phyloP scores from a whole-genome alignment of 2,888 invertebrate genomes.

The Caradrina kadenii region DNA sequence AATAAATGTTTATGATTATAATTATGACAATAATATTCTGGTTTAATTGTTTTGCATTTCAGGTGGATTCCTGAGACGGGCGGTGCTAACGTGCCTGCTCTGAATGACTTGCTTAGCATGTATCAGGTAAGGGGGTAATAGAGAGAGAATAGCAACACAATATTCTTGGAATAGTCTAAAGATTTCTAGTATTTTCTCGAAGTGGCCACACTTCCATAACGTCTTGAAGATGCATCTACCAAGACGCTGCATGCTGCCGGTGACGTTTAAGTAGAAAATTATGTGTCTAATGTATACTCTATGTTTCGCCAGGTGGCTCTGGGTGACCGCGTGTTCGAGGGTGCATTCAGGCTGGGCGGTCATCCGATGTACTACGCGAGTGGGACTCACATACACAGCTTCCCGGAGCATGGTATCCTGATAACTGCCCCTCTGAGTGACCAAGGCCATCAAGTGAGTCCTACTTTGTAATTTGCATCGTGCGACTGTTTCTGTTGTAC shows the following conservation, averaged over 20 bases:
- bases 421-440: conserved; percentile 94
- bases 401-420: conserved; percentile 94
- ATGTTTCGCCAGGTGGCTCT: conserved; percentile 92
- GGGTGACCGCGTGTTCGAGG: conserved; percentile 96
- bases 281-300: not conserved
- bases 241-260: too few species aligned
- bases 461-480: not conserved
- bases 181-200: too few species aligned
- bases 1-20: too few species aligned
- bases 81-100: conserved; percentile 97
- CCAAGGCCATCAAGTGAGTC: conserved; percentile 93
- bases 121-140: conserved; percentile 91
- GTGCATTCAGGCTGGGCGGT: conserved; percentile 96
- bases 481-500: too few species aligned
- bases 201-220: too few species aligned
- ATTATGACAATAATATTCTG: too few species aligned
- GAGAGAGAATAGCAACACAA: too few species aligned
- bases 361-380: conserved; percentile 97
- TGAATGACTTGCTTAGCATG: conserved; percentile 96
- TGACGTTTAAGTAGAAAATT: too few species aligned
- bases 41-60: conserved; percentile 60
- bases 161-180: too few species aligned
- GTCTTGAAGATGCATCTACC: too few species aligned
- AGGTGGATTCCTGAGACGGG: conserved; percentile 97
- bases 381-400: conserved; percentile 96